Evolutionary conservation across 2,888 invertebrate species (phyloP).

Genomic region (Ecliptopera silaceata): DNA sequence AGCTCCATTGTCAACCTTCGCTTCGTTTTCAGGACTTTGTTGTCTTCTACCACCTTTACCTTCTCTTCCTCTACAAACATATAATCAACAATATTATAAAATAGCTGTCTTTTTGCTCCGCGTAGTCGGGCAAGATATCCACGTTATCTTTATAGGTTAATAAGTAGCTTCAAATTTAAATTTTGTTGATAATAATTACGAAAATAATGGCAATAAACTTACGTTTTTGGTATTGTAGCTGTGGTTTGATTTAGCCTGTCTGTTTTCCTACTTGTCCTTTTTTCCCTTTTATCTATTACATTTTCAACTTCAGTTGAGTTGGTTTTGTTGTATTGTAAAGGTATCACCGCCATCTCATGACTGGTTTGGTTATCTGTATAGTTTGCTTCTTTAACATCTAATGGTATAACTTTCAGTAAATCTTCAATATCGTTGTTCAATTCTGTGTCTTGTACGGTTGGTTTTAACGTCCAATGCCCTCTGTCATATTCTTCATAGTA

Average conservation of each 20-base stretch:
- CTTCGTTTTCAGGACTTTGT: slow-evolving; percentile 48
- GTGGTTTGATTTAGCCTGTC: slow-evolving; percentile 79
- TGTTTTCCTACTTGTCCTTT: slow-evolving; percentile 78
- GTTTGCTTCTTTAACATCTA: slow-evolving; percentile 42
- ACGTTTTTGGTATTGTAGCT: slow-evolving; percentile 78
- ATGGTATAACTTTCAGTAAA: slow-evolving; percentile 67
- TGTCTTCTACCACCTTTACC: slow-evolving; percentile 69
- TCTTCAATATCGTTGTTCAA: slow-evolving; percentile 56
- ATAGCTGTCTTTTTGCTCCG: too few relatives aligned
- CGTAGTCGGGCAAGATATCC: too few relatives aligned
- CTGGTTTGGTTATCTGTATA: slow-evolving; percentile 38
- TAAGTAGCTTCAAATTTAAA: too few relatives aligned
- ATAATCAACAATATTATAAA: slow-evolving; percentile 16
- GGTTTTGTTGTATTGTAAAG: slow-evolving; percentile 64
- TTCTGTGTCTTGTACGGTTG: slow-evolving; percentile 43
- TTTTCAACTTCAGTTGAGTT: slow-evolving; percentile 72
- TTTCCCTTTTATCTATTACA: slow-evolving; percentile 69
- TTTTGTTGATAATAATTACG: background rate
- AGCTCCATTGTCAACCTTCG: slow-evolving; percentile 44
- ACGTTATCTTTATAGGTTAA: too few relatives aligned
- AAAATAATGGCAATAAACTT: slow-evolving; percentile 40
- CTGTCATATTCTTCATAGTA: slow-evolving; percentile 56
- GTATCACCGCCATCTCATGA: slow-evolving; percentile 64
- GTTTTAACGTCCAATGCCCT: slow-evolving; percentile 52
- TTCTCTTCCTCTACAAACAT: slow-evolving; percentile 73